Base-by-base conservation (phyloP, 2,113 vertebrate species). In the Chitala chitala region DNA sequence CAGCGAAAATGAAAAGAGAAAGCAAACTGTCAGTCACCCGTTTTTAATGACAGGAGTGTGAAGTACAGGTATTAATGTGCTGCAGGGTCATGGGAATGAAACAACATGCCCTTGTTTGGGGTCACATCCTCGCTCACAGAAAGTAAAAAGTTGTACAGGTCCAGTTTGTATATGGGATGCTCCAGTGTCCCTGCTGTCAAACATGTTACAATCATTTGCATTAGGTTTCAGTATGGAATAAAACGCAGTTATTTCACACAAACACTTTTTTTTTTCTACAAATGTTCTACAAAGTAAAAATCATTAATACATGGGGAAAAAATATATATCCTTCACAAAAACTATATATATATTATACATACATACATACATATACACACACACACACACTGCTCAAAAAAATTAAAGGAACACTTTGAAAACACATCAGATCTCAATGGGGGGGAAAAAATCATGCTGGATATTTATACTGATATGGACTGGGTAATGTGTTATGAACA, bases 31-130 rank as follows among this genome's bases (percentile, higher is more conserved):
- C 59, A 63, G 20, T 33, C 59, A 63, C 33, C 6, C 33, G 59
- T 68, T 26, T 68, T 68, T 68, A 68, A 68, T 68, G 64, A 68
- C 42, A 68, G 42, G 40, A 68, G 2, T 46, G 42, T 68, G 42
- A 68, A 68, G 38, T 42, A 68, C 64, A 68, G n/a, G 38, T 48
- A 46, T 42, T 24, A 20, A 65, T 42, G 42, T 48, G 9, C 44
- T 12, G 24, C 40, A 22, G 17, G 46, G 40, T 68, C 42, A 68
- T 46, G 64, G 40, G 42, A 68, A 68, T 24, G 22, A 26, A 68
- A 31, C 40, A 68, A 10, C 48, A 10, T 51, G 48, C 20, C 7
- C 12, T 3, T 4, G 44, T 6, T 68, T 48, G 17, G 33, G 59
- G 59, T 63, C 59, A 63, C 31, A 63, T 63, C 26, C 22, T 26